A percentile compares a stretch with the other conserved stretches of the same genome.
These are phyloP conservation scores for Camelus dromedarius DNA, from an alignment of 2,113 vertebrate genomes.

Conservation along the genomic window DNA sequence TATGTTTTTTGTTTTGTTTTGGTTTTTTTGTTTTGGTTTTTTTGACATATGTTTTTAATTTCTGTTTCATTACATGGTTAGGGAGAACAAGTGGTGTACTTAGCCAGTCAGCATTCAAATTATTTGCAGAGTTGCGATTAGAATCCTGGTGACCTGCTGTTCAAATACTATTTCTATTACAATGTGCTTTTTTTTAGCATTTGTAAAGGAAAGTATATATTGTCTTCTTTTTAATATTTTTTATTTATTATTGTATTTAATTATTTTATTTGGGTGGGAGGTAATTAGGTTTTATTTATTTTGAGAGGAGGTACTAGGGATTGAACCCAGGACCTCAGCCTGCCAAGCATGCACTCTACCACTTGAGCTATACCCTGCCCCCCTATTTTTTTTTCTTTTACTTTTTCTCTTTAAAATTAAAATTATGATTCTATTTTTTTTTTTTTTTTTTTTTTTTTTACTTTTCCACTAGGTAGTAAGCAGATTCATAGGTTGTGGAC, in stretches of 20 bases:
- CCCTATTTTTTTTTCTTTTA: neutral
- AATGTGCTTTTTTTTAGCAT: neutral
- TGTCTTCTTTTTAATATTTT: neutral
- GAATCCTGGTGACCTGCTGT: neutral
- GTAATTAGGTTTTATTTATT: no score
- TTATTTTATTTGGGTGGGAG: no score
- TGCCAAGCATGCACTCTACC: no score
- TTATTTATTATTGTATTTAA: no score
- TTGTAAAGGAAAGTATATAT: neutral
- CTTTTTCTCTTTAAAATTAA: neutral
- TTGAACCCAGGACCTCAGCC: no score
- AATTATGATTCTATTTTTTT: neutral
- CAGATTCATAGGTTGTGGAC: neutral
- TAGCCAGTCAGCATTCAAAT: neutral
- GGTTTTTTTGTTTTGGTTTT: no score
- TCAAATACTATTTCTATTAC: neutral
- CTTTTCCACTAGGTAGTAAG: neutral
- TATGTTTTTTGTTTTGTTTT: neutral
- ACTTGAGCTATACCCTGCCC: no score
- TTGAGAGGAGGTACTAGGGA: no score
- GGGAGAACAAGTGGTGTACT: neutral
- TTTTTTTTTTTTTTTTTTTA: neutral
- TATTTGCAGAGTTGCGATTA: neutral
- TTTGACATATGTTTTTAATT: neutral
- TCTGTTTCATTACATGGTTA: neutral